Evolutionary conservation across 1,140 invertebrate species (phyloP), one percentile per base, ranked within the genome.

Genomic region (Nasonia giraulti): DNA sequence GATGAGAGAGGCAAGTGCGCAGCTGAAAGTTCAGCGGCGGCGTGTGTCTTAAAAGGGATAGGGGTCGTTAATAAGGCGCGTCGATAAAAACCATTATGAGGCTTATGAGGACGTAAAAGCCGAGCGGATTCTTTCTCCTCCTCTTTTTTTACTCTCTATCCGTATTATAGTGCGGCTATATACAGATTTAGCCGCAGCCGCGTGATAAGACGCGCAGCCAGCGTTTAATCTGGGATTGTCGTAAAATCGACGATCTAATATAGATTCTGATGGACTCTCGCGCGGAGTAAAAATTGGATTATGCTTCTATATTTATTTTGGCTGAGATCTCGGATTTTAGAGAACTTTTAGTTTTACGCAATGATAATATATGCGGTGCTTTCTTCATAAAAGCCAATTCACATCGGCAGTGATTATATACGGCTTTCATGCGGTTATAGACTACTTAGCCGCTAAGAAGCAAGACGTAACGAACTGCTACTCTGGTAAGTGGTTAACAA

Each of bases 61-160:
- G 31, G 31, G 11, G 71, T 71, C 84, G 84, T 82, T 85, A 85
- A 82, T 82, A 78, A 78, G 31, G 66, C 75, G 66, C 84, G 37
- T 33, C 80, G 84, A 85, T 85, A 81, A 82, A 77, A 85, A 71
- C 20, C 71, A 74, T 80, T 68, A 40, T 50, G 50, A 27, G 31
- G 62, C 83, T 79, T 75, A 69, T 66, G 47, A 84, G 14, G 62
- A 73, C 27, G 74, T 50, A 66, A 82, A 76, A 76, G 23, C 6
- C 40, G 14, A 27, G 33, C 23, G 37, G 62, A 6, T 83, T 68
- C 20, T 68, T 23, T 62, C 6, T 37, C 27, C 20, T 71, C 27
- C 5, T 71, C 12, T 71, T 73, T 31, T 14, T 23, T 20, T 20
- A 4, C 20, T 62, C 55, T 20, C 50, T 55, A 4, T 62, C 55